phyloP scores from a whole-genome alignment of 2,113 vertebrate genomes.

The Mirza zaza region DNA sequence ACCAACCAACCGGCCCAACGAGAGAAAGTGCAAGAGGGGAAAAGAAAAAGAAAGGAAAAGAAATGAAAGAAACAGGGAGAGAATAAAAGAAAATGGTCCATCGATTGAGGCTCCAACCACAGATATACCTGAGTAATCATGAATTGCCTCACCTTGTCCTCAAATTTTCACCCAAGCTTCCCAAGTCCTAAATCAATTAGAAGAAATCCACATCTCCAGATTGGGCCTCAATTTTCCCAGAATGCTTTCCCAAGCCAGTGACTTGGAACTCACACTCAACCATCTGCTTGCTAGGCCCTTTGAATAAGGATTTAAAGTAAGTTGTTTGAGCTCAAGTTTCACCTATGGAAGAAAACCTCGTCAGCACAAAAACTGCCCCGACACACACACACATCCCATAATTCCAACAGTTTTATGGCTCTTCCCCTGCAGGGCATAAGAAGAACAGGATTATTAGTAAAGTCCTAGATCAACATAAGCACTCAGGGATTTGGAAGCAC shows the following conservation, averaged over 20 bases:
- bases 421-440: background rate
- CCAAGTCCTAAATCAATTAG: background rate
- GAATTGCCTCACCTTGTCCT: background rate
- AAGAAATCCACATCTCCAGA: slow-evolving; percentile 5
- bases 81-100: background rate
- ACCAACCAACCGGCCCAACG: background rate
- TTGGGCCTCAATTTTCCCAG: slow-evolving; percentile 4
- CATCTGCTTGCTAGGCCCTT: slow-evolving; percentile 49
- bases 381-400: too few relatives aligned
- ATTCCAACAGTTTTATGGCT: background rate
- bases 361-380: background rate
- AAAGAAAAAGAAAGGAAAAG: background rate
- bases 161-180: background rate
- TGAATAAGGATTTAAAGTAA: slow-evolving; percentile 58
- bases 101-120: background rate
- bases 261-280: slow-evolving; percentile 41
- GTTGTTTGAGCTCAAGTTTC: background rate
- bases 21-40: background rate
- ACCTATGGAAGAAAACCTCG: background rate
- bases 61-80: background rate
- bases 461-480: background rate
- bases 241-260: slow-evolving; percentile 39
- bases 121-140: too few relatives aligned
- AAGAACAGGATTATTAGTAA: background rate
- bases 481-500: background rate